Evolutionary conservation across 2,113 vertebrate species (phyloP).

Genomic region (Drymodes brunneopygia): DNA sequence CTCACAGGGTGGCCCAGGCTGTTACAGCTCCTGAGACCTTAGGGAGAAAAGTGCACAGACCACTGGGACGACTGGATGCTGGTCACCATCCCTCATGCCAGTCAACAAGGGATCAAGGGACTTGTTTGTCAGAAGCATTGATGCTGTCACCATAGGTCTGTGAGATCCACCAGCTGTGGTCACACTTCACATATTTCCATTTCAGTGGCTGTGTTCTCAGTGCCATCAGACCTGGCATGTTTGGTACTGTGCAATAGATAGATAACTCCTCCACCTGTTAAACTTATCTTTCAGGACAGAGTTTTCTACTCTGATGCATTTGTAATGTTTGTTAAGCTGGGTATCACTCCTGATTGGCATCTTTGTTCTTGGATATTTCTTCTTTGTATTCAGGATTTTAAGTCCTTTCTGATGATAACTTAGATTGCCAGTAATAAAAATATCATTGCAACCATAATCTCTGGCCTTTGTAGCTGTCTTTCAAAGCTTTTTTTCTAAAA

Average conservation of each 20-base stretch:
- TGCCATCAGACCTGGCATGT: not conserved
- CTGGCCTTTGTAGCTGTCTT: not conserved
- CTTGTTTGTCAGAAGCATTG: not conserved
- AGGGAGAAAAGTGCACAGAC: not conserved
- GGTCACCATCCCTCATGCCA: not conserved
- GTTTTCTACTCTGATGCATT: not conserved
- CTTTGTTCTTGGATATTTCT: not conserved
- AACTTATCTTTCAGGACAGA: not conserved
- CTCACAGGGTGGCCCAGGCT: not conserved
- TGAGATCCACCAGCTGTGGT: not conserved
- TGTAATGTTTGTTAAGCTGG: not conserved
- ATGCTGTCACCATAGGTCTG: not conserved
- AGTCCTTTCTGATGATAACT: not conserved
- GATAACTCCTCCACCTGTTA: not conserved
- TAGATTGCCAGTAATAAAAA: not conserved
- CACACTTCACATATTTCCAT: not conserved
- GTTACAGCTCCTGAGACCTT: not conserved
- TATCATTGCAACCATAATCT: not conserved
- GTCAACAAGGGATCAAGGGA: not conserved
- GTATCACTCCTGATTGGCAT: not conserved
- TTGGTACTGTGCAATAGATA: not conserved
- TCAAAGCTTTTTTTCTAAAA: not conserved
- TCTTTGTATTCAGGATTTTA: not conserved
- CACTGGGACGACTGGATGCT: not conserved
- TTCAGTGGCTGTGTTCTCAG: not conserved